phyloP scores from a whole-genome alignment of 2,797 vertebrate genomes.

The Myotis daubentonii region DNA sequence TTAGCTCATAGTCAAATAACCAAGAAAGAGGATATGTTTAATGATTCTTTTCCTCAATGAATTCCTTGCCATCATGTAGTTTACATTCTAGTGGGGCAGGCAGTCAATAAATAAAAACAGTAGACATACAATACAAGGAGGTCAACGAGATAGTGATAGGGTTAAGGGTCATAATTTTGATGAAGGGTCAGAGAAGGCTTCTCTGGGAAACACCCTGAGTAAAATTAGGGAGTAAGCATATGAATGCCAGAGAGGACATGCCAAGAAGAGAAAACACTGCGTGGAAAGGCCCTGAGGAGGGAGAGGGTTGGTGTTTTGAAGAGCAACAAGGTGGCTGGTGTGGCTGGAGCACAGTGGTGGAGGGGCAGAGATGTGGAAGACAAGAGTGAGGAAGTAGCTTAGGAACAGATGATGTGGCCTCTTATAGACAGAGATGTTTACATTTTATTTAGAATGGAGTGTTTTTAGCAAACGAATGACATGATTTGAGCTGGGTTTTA shows the following conservation, averaged over 20 bases:
- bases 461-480: not conserved
- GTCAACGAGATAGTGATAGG: not conserved
- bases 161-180: not conserved
- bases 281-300: not conserved
- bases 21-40: not conserved
- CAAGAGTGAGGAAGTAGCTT: too few relatives aligned
- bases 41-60: not conserved
- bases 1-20: conserved; percentile 8
- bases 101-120: not conserved
- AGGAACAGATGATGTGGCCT: not conserved
- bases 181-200: not conserved
- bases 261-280: not conserved
- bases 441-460: not conserved
- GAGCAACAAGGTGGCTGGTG: accelerated
- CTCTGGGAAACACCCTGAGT: not conserved
- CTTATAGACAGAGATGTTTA: not conserved
- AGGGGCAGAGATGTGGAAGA: accelerated
- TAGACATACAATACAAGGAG: not conserved
- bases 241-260: not conserved
- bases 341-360: not conserved
- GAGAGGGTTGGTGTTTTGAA: not conserved
- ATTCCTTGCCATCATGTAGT: not conserved
- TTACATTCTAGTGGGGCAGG: not conserved
- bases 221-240: not conserved
- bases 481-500: not conserved